Evolutionary conservation across 2,888 invertebrate genomes (phyloP), one percentile per base, ranked within the genome.

Genomic region (Cosmopolites sordidus): DNA sequence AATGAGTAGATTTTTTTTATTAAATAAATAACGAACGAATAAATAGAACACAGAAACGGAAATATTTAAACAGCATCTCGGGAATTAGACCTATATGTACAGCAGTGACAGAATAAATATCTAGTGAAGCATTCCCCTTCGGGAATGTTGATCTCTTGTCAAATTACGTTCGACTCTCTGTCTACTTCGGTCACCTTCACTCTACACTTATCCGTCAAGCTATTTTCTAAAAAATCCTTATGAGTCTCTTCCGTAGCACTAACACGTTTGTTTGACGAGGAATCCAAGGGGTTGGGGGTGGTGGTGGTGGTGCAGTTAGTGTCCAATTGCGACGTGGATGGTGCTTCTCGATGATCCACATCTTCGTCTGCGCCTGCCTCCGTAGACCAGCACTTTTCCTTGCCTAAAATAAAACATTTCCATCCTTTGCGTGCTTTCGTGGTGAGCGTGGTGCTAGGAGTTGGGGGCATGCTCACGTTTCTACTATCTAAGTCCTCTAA

Each of bases 51-150:
- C 33, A 33, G 12, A 5, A 33, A 12, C n/a, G 33, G 11, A 33
- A 33, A n/a, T 9, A 3, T 33, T 43, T 73, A 73, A 63, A 73
- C 73, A 69, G 71, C 69, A 63, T 72, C 71, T 59, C 70, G 70
- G 68, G 64, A 61, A 60, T 67, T 66, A 64, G 70, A 61, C 64
- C 69, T 71, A 60, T 73, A 72, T 72, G 71, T 73, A 71, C 74
- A 74, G 66, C 74, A 74, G 56, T 72, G 72, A 69, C 74, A 74
- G 62, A 74, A 73, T 60, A 74, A 73, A 59, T 73, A 74, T 61
- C 70, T 72, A 62, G 70, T 66, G 54, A 73, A 71, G 59, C 72
- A 69, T 61, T 69, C 73, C 63, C 66, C 63, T 51, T 72, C 72
- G 14, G 68, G 66, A 56, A 69, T 66, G 62, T 65, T 65, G 43